These are phyloP conservation scores for Caenorhabditis sp. DNA, from an alignment of 2,888 invertebrate genomes.

Conservation along the genomic window DNA sequence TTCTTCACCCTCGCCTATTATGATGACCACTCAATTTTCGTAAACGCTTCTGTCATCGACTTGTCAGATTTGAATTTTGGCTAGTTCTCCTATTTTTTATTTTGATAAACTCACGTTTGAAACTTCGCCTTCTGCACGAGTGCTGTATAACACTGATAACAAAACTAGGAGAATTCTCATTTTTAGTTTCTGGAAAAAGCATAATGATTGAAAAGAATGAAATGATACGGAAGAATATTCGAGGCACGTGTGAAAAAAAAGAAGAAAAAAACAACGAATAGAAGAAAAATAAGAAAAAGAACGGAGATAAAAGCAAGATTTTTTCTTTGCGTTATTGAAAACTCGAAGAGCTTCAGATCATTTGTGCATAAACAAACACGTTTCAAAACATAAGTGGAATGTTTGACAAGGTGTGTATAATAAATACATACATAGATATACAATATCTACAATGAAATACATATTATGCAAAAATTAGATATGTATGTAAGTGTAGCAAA, in stretches of 20 bases:
- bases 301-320: no score
- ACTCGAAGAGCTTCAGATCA: no score
- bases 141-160: background rate
- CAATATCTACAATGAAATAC: background rate
- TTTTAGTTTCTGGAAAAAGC: background rate
- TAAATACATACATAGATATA: background rate
- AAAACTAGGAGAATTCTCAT: background rate
- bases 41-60: background rate
- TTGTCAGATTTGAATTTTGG: background rate
- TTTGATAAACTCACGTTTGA: background rate
- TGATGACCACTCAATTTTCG: background rate
- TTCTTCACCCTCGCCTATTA: background rate
- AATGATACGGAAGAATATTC: background rate
- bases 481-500: background rate
- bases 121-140: background rate
- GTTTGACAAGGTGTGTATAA: background rate
- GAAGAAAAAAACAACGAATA: background rate
- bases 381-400: background rate
- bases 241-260: background rate
- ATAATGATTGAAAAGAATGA: background rate
- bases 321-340: no score
- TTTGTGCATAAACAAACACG: background rate
- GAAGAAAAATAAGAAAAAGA: background rate
- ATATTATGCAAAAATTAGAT: background rate
- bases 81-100: no score